Percentiles rank a stretch among this genome's conserved stretches.
These are phyloP conservation scores for Malacosoma neustria DNA, from an alignment of 2,888 invertebrate species.

Conservation along the genomic window DNA sequence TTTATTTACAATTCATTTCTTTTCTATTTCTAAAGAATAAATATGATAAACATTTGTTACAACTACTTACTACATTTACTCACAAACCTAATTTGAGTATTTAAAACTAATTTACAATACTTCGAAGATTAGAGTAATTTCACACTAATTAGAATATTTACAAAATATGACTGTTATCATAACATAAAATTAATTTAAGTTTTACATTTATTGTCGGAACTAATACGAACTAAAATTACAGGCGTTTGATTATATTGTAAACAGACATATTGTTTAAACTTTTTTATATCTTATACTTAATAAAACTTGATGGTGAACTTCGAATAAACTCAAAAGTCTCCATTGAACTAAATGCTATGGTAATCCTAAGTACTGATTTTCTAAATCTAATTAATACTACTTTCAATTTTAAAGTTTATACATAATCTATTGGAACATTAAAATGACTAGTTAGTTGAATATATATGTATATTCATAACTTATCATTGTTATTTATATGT, in stretches of 20 bases:
- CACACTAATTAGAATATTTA: neutral
- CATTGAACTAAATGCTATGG: neutral
- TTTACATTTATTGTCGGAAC: too few species aligned
- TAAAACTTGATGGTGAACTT: too few species aligned
- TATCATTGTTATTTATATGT: too few species aligned
- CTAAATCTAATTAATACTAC: neutral
- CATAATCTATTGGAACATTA: neutral
- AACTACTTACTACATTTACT: neutral
- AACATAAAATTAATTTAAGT: too few species aligned
- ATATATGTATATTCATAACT: too few species aligned
- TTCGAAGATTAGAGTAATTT: neutral
- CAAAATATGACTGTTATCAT: too few species aligned
- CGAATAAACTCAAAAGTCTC: neutral
- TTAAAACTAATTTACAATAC: neutral
- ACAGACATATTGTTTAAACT: too few species aligned
- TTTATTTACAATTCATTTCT: constrained; percentile 38
- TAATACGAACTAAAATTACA: too few species aligned
- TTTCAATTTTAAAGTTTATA: neutral
- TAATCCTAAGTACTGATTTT: neutral
- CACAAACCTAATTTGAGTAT: neutral
- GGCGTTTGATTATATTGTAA: too few species aligned
- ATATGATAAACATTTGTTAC: constrained; percentile 1
- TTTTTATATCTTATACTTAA: too few species aligned
- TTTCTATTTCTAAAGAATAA: constrained; percentile 6
- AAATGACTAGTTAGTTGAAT: neutral